phyloP scores from a whole-genome alignment of 2,113 vertebrate species.

The Bagarius yarrelli region DNA sequence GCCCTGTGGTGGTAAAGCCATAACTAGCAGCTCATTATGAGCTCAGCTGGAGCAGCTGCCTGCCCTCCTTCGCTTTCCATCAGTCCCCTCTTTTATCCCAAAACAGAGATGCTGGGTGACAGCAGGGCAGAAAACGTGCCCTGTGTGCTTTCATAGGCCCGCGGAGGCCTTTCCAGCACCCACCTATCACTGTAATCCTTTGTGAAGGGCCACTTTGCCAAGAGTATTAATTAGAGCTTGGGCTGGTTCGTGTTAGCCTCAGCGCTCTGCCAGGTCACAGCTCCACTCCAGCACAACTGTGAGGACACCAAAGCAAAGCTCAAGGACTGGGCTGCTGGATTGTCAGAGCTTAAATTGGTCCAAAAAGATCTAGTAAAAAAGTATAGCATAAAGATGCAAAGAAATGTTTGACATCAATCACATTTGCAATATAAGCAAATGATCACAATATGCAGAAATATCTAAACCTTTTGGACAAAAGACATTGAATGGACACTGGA shows the following conservation, averaged over 20 bases:
- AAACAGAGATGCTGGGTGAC: slow-evolving; percentile 48
- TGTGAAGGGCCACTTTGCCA: slow-evolving; percentile 72
- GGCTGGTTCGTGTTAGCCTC: slow-evolving; percentile 56
- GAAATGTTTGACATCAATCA: neutral
- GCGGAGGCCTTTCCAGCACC: slow-evolving; percentile 57
- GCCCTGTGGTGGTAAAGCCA: slow-evolving; percentile 13
- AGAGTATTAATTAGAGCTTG: slow-evolving; percentile 78
- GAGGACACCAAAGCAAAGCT: slow-evolving; percentile 20
- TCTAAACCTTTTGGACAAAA: neutral
- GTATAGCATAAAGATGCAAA: neutral
- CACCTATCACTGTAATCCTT: slow-evolving; percentile 61
- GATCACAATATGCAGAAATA: neutral
- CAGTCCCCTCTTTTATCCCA: slow-evolving; percentile 36
- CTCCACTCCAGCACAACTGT: slow-evolving; percentile 45
- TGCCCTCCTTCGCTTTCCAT: slow-evolving; percentile 37
- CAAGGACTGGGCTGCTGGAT: slow-evolving; percentile 22
- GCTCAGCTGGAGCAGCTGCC: slow-evolving; percentile 38
- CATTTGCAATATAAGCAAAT: neutral
- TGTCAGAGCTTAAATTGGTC: neutral
- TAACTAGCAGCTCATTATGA: slow-evolving; percentile 46
- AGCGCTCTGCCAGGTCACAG: slow-evolving; percentile 52
- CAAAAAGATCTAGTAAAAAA: neutral
- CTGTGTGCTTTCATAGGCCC: slow-evolving; percentile 15
- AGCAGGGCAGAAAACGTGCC: slow-evolving; percentile 38
- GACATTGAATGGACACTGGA: neutral